Base-by-base conservation (phyloP, 2,797 vertebrate genomes). In the Pelodytes ibericus region DNA sequence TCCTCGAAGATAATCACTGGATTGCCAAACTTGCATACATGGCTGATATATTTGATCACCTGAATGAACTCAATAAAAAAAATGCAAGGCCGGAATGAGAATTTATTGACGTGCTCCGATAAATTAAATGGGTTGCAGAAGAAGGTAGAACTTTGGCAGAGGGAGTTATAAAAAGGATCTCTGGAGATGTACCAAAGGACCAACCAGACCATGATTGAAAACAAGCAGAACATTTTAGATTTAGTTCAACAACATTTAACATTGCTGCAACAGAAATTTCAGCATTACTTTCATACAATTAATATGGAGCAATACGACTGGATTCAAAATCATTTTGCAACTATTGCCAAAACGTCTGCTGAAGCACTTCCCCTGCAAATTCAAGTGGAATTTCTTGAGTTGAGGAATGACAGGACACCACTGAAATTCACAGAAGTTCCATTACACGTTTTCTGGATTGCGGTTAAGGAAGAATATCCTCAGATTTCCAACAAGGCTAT, bases 141-240 rank as follows among this genome's bases (percentile, higher is more conserved):
- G 30, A 64, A 41, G 39, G 0, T 64, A 13, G 22, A 64, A 64
- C 62, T 64, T 64, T 64, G 62, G 29, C 61, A 64, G 25, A 58
- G 33, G 33, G 44, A 49, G 2, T 49, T 49, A 60, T 20, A 15
- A 31, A 13, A 31, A 60, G 4, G 58, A n/a, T 60, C 58, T 26
- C 22, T 60, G 24, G 58, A 60, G 22, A 60, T 60, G 57, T 24
- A 13, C 57, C 4, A 31, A 60, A 60, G 58, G 4, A 4, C 58
- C 29, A 13, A 60, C 11, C 33, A 36, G 33, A n/a, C n/a, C n/a
- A n/a, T n/a, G n/a, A n/a, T n/a, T n/a, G n/a, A n/a, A n/a, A n/a
- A n/a, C n/a, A n/a, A n/a, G n/a, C n/a, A n/a, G n/a, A n/a, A n/a
- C n/a, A n/a, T n/a, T 36, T 36, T 36, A 36, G 33, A 26, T 2